These are phyloP conservation scores for Uloborus diversus DNA, from an alignment of 1,140 invertebrate species.

Conservation along the genomic window DNA sequence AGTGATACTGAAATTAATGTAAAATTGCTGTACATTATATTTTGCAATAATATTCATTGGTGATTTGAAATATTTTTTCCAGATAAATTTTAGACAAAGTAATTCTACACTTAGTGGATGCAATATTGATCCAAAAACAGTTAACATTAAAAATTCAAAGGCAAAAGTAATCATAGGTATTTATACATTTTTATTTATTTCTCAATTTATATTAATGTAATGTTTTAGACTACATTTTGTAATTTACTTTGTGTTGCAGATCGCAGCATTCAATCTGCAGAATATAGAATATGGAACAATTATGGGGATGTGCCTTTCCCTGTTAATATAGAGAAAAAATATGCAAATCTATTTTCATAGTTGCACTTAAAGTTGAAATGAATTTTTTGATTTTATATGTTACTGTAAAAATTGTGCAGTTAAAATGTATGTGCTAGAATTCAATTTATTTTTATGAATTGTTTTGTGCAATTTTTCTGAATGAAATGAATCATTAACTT, in stretches of 20 bases:
- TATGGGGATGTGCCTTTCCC: slow-evolving; percentile 44
- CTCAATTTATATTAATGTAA: neutral
- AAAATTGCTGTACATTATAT: too few species aligned
- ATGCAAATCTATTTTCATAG: slow-evolving; percentile 19
- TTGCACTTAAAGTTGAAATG: neutral
- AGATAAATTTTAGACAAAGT: slow-evolving; percentile 48
- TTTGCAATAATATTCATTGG: too few species aligned
- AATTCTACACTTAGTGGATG: slow-evolving; percentile 41
- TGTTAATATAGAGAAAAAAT: slow-evolving; percentile 39
- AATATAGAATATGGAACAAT: slow-evolving; percentile 47
- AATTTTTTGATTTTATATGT: slow-evolving; percentile 22
- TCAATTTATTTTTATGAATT: too few species aligned
- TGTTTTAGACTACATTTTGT: too few species aligned
- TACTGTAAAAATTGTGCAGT: too few species aligned
- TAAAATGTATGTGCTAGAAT: too few species aligned
- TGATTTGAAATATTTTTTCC: neutral
- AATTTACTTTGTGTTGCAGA: slow-evolving; percentile 17
- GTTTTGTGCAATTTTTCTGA: too few species aligned
- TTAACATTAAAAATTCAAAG: too few species aligned
- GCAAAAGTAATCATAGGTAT: slow-evolving; percentile 37
- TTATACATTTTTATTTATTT: neutral
- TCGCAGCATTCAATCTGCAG: slow-evolving; percentile 27
- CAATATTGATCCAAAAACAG: slow-evolving; percentile 36
- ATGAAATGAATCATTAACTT: too few species aligned
- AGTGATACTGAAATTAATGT: too few species aligned